A percentile compares a stretch with the other conserved stretches of the same genome.
phyloP scores from a whole-genome alignment of 2,797 vertebrate genomes.

The Propithecus perrieri region DNA sequence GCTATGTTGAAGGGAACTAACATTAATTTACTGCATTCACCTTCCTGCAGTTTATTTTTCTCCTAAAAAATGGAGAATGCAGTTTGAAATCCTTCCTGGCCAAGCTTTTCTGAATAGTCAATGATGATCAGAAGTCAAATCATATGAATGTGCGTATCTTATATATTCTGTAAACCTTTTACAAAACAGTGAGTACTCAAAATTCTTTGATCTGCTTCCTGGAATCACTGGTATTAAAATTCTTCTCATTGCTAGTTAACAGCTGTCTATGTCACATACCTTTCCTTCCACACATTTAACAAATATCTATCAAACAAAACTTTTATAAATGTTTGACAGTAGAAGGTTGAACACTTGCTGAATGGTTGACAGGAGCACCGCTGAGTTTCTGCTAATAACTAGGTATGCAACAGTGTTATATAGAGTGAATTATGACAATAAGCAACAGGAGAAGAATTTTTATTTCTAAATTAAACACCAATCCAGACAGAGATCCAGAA shows the following conservation, averaged over 20 bases:
- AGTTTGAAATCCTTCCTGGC: neutral
- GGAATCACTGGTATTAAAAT: neutral
- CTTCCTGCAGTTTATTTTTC: neutral
- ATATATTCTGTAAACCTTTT: neutral
- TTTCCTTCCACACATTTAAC: neutral
- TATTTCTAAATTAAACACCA: neutral
- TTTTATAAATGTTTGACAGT: neutral
- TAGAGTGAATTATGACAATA: neutral
- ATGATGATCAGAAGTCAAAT: neutral
- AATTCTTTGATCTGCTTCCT: neutral
- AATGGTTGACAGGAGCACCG: neutral
- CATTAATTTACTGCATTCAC: neutral
- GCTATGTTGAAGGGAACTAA: neutral
- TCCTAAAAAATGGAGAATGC: neutral
- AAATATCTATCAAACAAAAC: neutral
- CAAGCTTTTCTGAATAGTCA: neutral
- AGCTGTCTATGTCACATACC: neutral
- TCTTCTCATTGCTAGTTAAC: neutral
- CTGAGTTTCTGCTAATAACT: neutral
- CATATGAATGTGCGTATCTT: neutral
- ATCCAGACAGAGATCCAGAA: neutral
- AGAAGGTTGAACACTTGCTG: neutral
- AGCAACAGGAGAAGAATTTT: neutral
- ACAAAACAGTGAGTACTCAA: neutral
- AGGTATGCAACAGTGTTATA: neutral